Evolutionary conservation across 2,113 vertebrate genomes (phyloP).

Genomic region (Myxocyprinus asiaticus): DNA sequence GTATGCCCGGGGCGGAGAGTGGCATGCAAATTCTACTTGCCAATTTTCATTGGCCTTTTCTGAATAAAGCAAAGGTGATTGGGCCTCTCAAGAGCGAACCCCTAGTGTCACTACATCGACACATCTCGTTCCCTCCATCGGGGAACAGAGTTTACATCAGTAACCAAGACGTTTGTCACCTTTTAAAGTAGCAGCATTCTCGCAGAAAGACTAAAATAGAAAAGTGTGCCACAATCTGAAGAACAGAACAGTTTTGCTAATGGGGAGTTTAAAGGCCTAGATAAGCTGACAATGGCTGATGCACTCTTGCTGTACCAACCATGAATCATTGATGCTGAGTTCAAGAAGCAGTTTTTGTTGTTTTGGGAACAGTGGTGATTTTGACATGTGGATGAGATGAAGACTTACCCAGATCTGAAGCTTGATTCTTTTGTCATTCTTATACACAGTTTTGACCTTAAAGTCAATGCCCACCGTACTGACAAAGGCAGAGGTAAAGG

Average conservation of each 20-base stretch:
- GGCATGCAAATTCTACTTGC: too few species aligned
- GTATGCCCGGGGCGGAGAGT: too few species aligned
- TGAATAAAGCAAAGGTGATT: too few species aligned
- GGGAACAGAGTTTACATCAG: too few species aligned
- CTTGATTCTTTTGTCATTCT: slow-evolving; percentile 98
- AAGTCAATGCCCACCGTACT: slow-evolving; percentile 99
- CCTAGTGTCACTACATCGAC: too few species aligned
- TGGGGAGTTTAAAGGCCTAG: slow-evolving; percentile 16
- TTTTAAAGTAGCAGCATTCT: slow-evolving; percentile 6
- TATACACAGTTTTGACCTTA: slow-evolving; percentile 98
- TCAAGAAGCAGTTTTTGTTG: neutral
- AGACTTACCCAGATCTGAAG: slow-evolving; percentile 94
- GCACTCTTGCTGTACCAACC: slow-evolving; percentile 16
- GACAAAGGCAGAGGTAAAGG: slow-evolving; percentile 96
- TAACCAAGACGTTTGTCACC: too few species aligned
- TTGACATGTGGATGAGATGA: neutral
- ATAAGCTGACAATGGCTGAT: slow-evolving; percentile 11
- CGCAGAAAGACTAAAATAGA: slow-evolving; percentile 1
- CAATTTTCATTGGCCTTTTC: too few species aligned
- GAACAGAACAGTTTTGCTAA: neutral
- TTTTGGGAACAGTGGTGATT: neutral
- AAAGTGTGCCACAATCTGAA: neutral
- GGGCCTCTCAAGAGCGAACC: too few species aligned
- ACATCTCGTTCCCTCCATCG: too few species aligned
- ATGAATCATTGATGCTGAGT: neutral